Conservation (phyloP, 2,888 invertebrate species). For the Ischnus inquisitorius region DNA sequence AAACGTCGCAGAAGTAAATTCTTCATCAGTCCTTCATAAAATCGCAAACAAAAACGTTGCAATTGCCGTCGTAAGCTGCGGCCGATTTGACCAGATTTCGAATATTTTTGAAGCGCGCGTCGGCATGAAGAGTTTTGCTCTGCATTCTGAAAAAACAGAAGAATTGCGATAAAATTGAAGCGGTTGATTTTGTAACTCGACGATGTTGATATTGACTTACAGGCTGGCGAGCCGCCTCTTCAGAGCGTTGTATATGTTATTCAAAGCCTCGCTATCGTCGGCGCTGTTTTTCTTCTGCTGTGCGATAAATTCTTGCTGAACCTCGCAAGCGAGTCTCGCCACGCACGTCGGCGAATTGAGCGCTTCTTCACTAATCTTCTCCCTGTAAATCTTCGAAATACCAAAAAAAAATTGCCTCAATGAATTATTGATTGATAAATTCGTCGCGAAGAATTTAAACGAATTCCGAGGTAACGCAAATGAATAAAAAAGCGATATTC, state of each 20-base stretch:
- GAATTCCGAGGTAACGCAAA: no score
- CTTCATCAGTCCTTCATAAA: constrained; percentile 45
- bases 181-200: neutral
- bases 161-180: neutral
- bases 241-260: constrained; percentile 72
- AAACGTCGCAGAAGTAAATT: no score
- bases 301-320: constrained; percentile 80
- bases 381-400: constrained; percentile 52
- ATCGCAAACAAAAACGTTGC: constrained; percentile 74
- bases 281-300: constrained; percentile 73
- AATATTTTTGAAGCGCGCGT: constrained; percentile 74
- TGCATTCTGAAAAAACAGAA: constrained; percentile 78
- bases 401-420: constrained; percentile 14
- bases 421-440: constrained; percentile 43
- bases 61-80: constrained; percentile 71
- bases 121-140: constrained; percentile 76
- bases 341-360: constrained; percentile 79
- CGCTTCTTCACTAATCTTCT: constrained; percentile 42
- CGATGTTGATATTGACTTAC: constrained; percentile 73
- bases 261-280: constrained; percentile 50
- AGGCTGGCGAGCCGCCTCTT: constrained; percentile 77
- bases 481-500: no score
- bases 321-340: constrained; percentile 82
- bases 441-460: neutral
- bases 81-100: constrained; percentile 79